phyloP scores from a whole-genome alignment of 2,888 invertebrate genomes.

The Latrodectus elegans region DNA sequence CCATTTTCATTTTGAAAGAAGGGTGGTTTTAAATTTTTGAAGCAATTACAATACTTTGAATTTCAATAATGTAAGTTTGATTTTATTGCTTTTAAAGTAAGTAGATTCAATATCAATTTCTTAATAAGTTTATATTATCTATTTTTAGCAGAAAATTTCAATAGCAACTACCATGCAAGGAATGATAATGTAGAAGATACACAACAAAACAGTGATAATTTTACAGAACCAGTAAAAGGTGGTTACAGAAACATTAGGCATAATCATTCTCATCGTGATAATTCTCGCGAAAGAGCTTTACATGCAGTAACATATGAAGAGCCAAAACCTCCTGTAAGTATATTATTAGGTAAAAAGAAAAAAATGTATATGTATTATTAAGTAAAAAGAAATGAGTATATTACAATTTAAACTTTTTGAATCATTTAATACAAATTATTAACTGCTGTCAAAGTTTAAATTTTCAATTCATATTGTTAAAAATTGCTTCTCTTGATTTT shows the following conservation, averaged over 20 bases:
- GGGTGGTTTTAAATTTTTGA: too few species aligned
- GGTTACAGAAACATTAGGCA: slow-evolving; percentile 25
- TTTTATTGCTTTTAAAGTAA: neutral
- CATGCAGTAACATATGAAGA: slow-evolving; percentile 58
- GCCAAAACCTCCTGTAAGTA: slow-evolving; percentile 61
- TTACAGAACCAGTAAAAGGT: slow-evolving; percentile 34
- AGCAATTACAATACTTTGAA: too few species aligned
- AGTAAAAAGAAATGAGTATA: too few species aligned
- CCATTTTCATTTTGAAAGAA: too few species aligned
- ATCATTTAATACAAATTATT: too few species aligned
- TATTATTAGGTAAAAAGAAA: neutral
- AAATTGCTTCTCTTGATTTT: too few species aligned
- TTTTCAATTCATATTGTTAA: too few species aligned
- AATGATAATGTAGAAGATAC: slow-evolving; percentile 34
- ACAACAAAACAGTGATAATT: slow-evolving; percentile 29
- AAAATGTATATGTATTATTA: neutral
- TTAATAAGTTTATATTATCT: neutral
- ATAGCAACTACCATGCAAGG: slow-evolving; percentile 25
- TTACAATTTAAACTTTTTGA: too few species aligned
- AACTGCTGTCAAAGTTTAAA: too few species aligned
- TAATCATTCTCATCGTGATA: slow-evolving; percentile 42
- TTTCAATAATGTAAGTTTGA: too few species aligned
- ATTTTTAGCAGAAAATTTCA: slow-evolving; percentile 41
- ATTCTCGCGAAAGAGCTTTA: slow-evolving; percentile 50
- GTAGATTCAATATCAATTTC: neutral